A percentile compares a stretch with the other conserved stretches of the same genome.
phyloP scores from a whole-genome alignment of 1,140 invertebrate genomes.

The Pseudomyrmex concolor region DNA sequence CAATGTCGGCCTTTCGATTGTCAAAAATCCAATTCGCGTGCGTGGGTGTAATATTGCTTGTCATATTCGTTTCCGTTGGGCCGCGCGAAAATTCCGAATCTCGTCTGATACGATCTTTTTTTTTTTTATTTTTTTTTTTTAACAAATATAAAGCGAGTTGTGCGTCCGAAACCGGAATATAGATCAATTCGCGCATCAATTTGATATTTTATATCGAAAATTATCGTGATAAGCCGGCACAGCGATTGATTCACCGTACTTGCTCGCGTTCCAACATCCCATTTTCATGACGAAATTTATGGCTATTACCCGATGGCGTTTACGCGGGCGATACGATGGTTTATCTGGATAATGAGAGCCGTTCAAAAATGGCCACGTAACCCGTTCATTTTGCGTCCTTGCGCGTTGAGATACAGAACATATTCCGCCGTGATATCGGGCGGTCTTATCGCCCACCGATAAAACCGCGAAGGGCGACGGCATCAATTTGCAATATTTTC shows the following conservation, averaged over 20 bases:
- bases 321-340: conserved; percentile 51
- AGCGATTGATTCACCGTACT: conserved; percentile 46
- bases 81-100: not conserved
- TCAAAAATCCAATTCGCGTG: conserved; percentile 52
- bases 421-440: not conserved
- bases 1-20: conserved; percentile 31
- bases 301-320: conserved; percentile 46
- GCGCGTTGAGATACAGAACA: conserved; percentile 27
- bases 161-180: not conserved
- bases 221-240: conserved; percentile 8
- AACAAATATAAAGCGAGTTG: conserved; percentile 14
- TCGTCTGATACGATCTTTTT: conserved; percentile 12
- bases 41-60: conserved; percentile 11
- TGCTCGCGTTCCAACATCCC: conserved; percentile 36
- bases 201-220: conserved; percentile 40
- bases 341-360: conserved; percentile 54
- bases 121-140: not conserved
- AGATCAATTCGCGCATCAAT: conserved; percentile 2
- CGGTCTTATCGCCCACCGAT: conserved; percentile 43
- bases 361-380: conserved; percentile 55
- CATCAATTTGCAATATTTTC: conserved; percentile 79
- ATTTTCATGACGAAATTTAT: conserved; percentile 52
- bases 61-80: not conserved
- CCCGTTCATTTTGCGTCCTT: conserved; percentile 41
- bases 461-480: conserved; percentile 47